Evolutionary conservation across 2,888 invertebrate species (phyloP).

Genomic region (Drosophila neotestacea): DNA sequence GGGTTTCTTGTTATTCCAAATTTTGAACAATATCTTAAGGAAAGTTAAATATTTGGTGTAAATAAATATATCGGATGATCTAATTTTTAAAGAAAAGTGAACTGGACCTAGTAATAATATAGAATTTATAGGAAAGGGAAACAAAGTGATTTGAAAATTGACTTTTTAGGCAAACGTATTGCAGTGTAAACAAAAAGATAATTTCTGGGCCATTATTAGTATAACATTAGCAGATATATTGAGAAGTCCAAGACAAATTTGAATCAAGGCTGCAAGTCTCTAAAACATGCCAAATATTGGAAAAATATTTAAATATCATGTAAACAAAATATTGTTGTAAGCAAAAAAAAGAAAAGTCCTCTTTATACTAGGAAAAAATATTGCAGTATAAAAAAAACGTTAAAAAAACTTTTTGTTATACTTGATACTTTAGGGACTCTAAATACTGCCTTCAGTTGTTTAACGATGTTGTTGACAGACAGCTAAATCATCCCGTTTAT

Average conservation of each 20-base stretch:
- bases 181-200: neutral
- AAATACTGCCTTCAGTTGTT: neutral
- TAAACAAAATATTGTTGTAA: too few relatives aligned
- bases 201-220: neutral
- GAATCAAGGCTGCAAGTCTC: too few relatives aligned
- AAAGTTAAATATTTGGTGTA: neutral
- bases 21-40: slow-evolving; percentile 1
- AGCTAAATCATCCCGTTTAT: slow-evolving; percentile 56
- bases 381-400: too few relatives aligned
- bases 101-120: neutral
- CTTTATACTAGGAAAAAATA: too few relatives aligned
- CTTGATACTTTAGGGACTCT: neutral
- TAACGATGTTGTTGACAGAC: slow-evolving; percentile 7
- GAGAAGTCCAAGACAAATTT: too few relatives aligned
- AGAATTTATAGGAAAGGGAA: neutral
- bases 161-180: neutral
- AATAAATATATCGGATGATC: too few relatives aligned
- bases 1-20: slow-evolving; percentile 6
- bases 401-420: neutral
- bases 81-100: neutral
- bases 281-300: too few relatives aligned
- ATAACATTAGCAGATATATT: too few relatives aligned
- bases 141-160: neutral
- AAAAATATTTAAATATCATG: too few relatives aligned
- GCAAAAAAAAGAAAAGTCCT: too few relatives aligned